A percentile compares a stretch with the other conserved stretches of the same genome.
Conservation (phyloP, 2,113 vertebrate genomes). For the Lynx canadensis region DNA sequence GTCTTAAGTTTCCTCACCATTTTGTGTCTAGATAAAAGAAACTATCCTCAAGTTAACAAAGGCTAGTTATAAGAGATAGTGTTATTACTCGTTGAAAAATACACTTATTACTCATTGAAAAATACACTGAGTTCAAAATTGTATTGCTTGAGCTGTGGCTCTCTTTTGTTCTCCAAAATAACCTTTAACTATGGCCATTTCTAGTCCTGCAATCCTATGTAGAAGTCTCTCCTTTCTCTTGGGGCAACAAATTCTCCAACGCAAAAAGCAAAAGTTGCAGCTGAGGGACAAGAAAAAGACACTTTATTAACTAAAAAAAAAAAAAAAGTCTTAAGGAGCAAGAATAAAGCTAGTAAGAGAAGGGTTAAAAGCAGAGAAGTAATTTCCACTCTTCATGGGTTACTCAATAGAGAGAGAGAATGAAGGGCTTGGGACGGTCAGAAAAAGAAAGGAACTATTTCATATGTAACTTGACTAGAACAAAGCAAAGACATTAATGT, state of each 20-base stretch:
- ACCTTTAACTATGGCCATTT: conserved; percentile 16
- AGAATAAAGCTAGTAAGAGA: conserved; percentile 28
- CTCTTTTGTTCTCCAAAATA: conserved; percentile 40
- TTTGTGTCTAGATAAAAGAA: conserved; percentile 15
- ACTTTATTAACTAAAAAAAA: not conserved
- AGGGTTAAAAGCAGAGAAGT: conserved; percentile 26
- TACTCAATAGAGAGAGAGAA: conserved; percentile 15
- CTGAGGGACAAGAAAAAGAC: conserved; percentile 19
- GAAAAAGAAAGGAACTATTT: conserved; percentile 44
- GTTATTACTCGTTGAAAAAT: not conserved
- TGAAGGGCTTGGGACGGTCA: not conserved
- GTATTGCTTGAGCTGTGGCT: not conserved
- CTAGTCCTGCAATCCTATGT: not conserved
- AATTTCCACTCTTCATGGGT: conserved; percentile 24
- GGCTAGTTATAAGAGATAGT: not conserved
- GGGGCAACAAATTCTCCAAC: not conserved
- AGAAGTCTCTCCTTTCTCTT: not conserved
- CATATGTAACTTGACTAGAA: conserved; percentile 14
- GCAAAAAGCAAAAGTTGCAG: conserved; percentile 43
- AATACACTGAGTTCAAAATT: not conserved
- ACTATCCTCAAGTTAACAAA: not conserved
- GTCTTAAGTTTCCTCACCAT: conserved; percentile 12
- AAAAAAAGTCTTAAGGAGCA: not conserved
- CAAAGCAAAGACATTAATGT: conserved; percentile 55
- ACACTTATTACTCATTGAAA: not conserved